Evolutionary conservation across 2,888 invertebrate species (phyloP).

Genomic region (Brassicogethes aeneus): DNA sequence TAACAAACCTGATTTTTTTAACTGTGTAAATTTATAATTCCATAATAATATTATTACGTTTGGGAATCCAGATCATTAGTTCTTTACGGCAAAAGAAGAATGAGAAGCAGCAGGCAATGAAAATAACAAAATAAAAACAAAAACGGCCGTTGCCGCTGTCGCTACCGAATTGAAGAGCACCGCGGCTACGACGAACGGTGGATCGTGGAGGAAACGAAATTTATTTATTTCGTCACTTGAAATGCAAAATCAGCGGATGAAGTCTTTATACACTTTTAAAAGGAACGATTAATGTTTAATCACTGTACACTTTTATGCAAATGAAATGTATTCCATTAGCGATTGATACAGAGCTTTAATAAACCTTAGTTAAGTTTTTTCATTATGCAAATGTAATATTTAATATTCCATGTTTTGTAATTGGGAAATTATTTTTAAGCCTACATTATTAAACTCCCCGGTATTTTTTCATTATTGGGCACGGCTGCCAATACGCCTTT

Average conservation of each 20-base stretch:
- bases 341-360: conserved; percentile 28
- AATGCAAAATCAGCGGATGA: neutral
- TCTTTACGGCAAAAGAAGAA: neutral
- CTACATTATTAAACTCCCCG: conserved; percentile 13
- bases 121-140: neutral
- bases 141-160: neutral
- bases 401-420: conserved; percentile 32
- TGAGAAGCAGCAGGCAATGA: neutral
- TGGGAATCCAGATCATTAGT: neutral
- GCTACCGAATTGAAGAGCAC: neutral
- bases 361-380: conserved; percentile 25
- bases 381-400: conserved; percentile 28
- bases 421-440: conserved; percentile 29
- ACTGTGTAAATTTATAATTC: too few relatives aligned
- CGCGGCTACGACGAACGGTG: too few relatives aligned
- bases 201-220: neutral
- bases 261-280: conserved; percentile 10
- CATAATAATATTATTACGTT: too few relatives aligned
- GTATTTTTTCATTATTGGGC: neutral
- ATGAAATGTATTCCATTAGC: conserved; percentile 27
- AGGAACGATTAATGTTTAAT: conserved; percentile 19
- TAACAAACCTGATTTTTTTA: too few relatives aligned
- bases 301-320: conserved; percentile 25
- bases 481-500: neutral
- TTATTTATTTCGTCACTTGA: conserved; percentile 2